A percentile compares a stretch with the other conserved stretches of the same genome.
phyloP scores from a whole-genome alignment of 2,113 vertebrate species.

The Cercocebus atys region DNA sequence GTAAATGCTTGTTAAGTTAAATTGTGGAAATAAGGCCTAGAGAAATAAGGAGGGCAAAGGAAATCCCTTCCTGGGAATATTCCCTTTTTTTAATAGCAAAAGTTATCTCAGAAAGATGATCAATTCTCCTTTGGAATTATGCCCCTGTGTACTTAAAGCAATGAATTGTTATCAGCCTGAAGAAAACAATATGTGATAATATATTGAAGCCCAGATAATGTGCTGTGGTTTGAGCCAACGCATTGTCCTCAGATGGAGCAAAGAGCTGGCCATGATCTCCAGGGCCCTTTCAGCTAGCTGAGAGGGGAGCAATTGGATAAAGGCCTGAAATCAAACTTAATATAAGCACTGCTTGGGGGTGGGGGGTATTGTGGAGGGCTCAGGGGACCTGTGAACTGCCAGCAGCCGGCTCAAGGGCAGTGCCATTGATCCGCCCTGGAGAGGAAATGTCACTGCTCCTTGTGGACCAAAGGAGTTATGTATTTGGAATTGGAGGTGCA shows the following conservation, averaged over 20 bases:
- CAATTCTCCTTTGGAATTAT: conserved; percentile 74
- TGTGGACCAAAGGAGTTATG: background rate
- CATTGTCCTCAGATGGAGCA: background rate
- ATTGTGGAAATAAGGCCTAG: background rate
- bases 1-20: background rate
- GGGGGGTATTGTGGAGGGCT: background rate
- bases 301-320: background rate
- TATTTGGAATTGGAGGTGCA: background rate
- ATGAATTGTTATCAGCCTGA: conserved; percentile 76
- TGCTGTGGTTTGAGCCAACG: conserved; percentile 20
- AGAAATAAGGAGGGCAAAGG: background rate
- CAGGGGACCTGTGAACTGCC: background rate
- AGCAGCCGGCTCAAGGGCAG: background rate
- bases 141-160: conserved; percentile 76
- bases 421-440: background rate
- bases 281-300: background rate
- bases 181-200: conserved; percentile 41
- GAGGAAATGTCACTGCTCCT: background rate
- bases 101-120: conserved; percentile 79
- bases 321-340: background rate
- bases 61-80: conserved; percentile 75
- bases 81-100: conserved; percentile 70
- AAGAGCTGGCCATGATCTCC: background rate
- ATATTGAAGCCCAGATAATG: conserved; percentile 54
- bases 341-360: background rate